These are phyloP conservation scores for Onychomys torridus DNA, from an alignment of 2,797 vertebrate species.

Conservation along the genomic window DNA sequence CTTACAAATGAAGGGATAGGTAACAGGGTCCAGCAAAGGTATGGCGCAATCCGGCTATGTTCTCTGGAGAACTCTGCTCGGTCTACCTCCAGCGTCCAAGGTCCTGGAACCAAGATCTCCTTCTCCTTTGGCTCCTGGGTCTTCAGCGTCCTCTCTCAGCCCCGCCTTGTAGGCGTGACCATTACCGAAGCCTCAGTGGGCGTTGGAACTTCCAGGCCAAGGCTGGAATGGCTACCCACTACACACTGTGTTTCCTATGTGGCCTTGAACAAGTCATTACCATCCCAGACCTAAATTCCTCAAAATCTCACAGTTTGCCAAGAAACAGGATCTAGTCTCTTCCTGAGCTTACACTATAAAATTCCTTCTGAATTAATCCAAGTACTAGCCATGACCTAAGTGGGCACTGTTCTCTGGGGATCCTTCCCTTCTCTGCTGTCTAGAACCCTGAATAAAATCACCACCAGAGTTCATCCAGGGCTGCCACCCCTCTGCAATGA, in stretches of 20 bases:
- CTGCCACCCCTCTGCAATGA: background rate
- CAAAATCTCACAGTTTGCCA: background rate
- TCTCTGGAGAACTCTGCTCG: too few relatives aligned
- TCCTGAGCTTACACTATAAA: background rate
- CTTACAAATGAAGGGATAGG: too few relatives aligned
- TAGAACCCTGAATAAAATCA: conserved; percentile 9
- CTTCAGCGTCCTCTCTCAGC: too few relatives aligned
- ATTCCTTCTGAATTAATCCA: conserved; percentile 41
- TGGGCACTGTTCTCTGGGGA: background rate
- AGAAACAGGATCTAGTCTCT: background rate
- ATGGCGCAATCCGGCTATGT: too few relatives aligned
- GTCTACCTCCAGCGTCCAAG: too few relatives aligned
- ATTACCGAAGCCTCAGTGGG: too few relatives aligned
- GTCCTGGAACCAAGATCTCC: too few relatives aligned
- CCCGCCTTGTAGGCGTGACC: too few relatives aligned
- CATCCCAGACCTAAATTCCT: background rate
- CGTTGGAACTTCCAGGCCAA: too few relatives aligned
- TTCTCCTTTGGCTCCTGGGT: too few relatives aligned
- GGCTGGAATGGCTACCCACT: too few relatives aligned
- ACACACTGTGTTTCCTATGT: background rate
- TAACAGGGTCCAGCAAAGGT: too few relatives aligned
- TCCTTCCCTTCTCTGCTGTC: background rate
- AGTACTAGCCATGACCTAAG: background rate
- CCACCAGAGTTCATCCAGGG: background rate
- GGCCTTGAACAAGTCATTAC: background rate